Evolutionary conservation across 2,888 invertebrate genomes (phyloP), one percentile per base, ranked within the genome.

Genomic region (Machimus atricapillus): DNA sequence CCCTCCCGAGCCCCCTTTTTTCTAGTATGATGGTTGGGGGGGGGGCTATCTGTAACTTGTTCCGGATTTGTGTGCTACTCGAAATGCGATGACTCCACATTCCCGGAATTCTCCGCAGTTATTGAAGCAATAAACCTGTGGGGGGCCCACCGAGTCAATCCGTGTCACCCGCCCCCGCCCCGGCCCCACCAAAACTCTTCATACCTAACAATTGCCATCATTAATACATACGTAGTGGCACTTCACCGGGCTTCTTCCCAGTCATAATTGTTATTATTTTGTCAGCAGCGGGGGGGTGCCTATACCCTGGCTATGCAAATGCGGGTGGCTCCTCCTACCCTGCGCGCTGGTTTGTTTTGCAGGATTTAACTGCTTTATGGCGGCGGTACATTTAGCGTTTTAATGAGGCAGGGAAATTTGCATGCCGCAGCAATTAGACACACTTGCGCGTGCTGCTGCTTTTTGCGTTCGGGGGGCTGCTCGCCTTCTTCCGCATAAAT

Each of bases 341-440:
- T 8, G 14, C 8, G 1, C 27, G 27, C 16, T 79, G 79, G 79
- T 52, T 79, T 79, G 79, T 79, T 46, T 79, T 79, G 79, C 27
- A 31, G 79, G 40, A 79, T 79, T 79, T 52, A 79, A 79, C 46
- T 79, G 52, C 31, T 79, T 79, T 79, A 79, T 79, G 79, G 52
- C 52, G 52, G 79, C 46, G 79, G 58, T 66, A 82, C 82, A 82
- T 82, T 66, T 34, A 81, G 58, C 56, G 82, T 82, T 82, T 82
- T 82, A 82, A 82, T 82, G 66, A 82, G 82, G 56, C 82, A 82
- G 37, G 34, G 66, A 82, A 56, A 82, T 82, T 82, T 82, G 56
- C 82, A 82, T 82, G 82, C 82, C 56, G 66, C 66, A 82, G 82
- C 82, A 82, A 82, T 82, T 82, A 82, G 23, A 82, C 58, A 58